A percentile compares a stretch with the other conserved stretches of the same genome.
Conservation (phyloP, 2,797 vertebrate species). For the Myotis pilosus region DNA sequence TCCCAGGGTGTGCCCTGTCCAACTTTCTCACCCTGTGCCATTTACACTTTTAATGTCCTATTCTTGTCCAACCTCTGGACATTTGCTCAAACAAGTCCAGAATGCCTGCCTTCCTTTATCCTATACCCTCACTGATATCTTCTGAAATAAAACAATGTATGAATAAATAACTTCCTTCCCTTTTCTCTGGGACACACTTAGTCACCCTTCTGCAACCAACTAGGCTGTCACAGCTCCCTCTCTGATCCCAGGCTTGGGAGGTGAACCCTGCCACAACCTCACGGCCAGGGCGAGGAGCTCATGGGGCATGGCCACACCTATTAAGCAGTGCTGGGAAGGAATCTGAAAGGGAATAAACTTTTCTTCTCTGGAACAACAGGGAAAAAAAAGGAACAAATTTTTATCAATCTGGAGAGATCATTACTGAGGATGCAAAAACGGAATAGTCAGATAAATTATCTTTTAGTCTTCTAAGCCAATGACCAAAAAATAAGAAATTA, state of each 20-base stretch:
- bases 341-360: background rate
- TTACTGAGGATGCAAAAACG: background rate
- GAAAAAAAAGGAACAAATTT: background rate
- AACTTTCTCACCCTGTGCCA: background rate
- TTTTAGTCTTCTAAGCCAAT: background rate
- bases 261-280: background rate
- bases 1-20: accelerated
- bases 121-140: too few relatives aligned
- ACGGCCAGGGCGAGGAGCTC: accelerated
- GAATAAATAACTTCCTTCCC: too few relatives aligned
- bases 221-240: background rate
- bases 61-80: accelerated
- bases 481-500: background rate
- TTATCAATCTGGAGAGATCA: background rate
- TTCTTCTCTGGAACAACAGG: background rate
- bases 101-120: background rate
- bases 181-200: background rate
- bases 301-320: accelerated
- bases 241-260: background rate
- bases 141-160: background rate
- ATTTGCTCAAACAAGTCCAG: background rate
- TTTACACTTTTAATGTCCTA: background rate
- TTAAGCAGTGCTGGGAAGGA: background rate
- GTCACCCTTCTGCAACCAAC: background rate
- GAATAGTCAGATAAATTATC: background rate